phyloP scores from a whole-genome alignment of 2,113 vertebrate genomes.

The Sebastes fasciatus region DNA sequence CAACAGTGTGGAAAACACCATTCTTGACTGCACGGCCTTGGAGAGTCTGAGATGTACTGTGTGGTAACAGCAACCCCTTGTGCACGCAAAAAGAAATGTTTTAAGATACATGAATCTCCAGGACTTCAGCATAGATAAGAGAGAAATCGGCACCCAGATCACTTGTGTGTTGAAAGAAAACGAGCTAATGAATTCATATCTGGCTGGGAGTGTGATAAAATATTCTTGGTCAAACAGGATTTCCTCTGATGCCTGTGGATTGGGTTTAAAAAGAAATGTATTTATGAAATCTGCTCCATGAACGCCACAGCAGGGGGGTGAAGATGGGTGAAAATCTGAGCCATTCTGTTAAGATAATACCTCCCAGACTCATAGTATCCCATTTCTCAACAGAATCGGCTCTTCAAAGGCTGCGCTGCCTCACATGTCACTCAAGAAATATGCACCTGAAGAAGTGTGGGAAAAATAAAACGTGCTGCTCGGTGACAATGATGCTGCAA shows the following conservation, averaged over 20 bases:
- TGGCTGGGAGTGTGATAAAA: background rate
- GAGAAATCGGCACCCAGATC: slow-evolving; percentile 27
- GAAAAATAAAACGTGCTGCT: slow-evolving; percentile 8
- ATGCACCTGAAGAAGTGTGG: slow-evolving; percentile 12
- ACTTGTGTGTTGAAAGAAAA: slow-evolving; percentile 7
- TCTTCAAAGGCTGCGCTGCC: slow-evolving; percentile 41
- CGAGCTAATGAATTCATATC: slow-evolving; percentile 30
- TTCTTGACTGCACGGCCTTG: background rate
- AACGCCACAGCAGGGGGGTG: slow-evolving; percentile 39
- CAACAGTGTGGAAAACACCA: slow-evolving; percentile 4
- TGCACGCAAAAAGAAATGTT: slow-evolving; percentile 53
- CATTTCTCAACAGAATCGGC: slow-evolving; percentile 33
- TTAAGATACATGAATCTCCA: slow-evolving; percentile 4
- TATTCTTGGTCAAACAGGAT: slow-evolving; percentile 24
- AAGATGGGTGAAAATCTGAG: slow-evolving; percentile 29
- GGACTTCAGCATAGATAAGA: slow-evolving; percentile 31
- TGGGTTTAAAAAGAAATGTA: background rate
- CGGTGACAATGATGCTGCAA: background rate
- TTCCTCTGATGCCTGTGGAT: slow-evolving; percentile 12
- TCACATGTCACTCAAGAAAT: slow-evolving; percentile 39
- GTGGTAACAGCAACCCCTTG: slow-evolving; percentile 76
- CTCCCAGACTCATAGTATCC: slow-evolving; percentile 25
- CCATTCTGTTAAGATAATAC: slow-evolving; percentile 37
- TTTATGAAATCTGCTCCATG: slow-evolving; percentile 29
- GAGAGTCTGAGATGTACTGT: slow-evolving; percentile 19